Percentiles rank a stretch among this genome's conserved stretches.
Conservation (phyloP, 2,797 vertebrate genomes). For the Mormyrops attenuatus region DNA sequence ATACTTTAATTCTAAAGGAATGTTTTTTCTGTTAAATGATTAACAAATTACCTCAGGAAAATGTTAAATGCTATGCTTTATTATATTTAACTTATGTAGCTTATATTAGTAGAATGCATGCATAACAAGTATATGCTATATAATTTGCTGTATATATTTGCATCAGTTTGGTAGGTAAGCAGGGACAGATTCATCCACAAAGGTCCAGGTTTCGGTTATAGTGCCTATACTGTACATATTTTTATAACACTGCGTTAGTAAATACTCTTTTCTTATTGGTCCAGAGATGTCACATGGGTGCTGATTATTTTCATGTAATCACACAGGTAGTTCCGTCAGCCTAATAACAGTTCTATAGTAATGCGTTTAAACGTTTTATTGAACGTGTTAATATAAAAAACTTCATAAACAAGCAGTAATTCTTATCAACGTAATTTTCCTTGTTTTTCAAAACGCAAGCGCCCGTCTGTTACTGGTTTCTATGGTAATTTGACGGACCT, state of each 20-base stretch:
- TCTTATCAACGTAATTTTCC: neutral
- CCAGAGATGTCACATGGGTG: neutral
- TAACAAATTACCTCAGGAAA: constrained; percentile 1
- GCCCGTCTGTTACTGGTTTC: neutral
- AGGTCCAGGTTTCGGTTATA: neutral
- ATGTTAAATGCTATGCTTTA: neutral
- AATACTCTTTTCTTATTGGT: neutral
- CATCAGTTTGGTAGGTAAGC: neutral
- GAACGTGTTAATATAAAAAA: neutral
- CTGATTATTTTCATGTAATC: neutral
- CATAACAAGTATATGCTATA: neutral
- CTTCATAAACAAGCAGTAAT: neutral
- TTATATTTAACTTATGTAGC: neutral
- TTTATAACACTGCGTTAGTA: neutral
- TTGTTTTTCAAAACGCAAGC: neutral
- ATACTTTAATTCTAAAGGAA: neutral
- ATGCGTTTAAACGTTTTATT: neutral
- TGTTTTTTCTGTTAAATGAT: neutral
- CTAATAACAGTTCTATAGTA: neutral
- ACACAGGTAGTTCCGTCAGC: neutral
- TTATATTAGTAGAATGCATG: neutral
- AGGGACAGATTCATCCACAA: neutral
- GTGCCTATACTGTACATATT: neutral
- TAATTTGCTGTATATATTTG: neutral
- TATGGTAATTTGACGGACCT: neutral